Evolutionary conservation across 35 echinoderm and acorn worm genomes (phyloP).

Genomic region (Nesometra sesokonis): DNA sequence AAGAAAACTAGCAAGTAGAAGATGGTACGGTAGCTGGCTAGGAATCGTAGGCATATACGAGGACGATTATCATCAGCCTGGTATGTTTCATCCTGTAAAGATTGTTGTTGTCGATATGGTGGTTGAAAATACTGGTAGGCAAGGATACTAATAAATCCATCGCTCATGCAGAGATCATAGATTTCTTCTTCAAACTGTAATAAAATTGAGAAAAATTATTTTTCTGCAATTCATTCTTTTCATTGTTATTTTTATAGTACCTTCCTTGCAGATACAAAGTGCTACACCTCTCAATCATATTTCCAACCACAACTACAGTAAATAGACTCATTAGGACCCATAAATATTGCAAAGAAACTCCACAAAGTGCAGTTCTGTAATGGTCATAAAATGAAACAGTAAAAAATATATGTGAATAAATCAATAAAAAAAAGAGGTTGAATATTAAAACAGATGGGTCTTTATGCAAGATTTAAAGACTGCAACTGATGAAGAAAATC

Average conservation of each 20-base stretch:
- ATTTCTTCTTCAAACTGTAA: constrained; percentile 71
- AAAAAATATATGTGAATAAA: too few species aligned
- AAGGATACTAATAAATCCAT: constrained; percentile 45
- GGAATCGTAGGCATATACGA: constrained; percentile 67
- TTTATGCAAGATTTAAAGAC: too few species aligned
- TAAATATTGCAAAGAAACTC: too few species aligned
- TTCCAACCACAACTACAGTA: too few species aligned
- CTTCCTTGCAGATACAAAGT: background rate
- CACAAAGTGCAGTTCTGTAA: too few species aligned
- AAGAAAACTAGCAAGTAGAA: constrained; percentile 8
- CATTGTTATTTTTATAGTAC: background rate
- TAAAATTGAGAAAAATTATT: background rate
- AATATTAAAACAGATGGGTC: too few species aligned
- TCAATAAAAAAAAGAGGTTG: too few species aligned
- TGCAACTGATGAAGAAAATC: too few species aligned
- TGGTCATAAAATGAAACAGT: too few species aligned
- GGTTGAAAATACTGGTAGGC: constrained; percentile 77
- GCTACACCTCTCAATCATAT: too few species aligned
- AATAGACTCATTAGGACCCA: too few species aligned
- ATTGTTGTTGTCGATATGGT: constrained; percentile 9
- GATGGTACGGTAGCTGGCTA: constrained; percentile 61
- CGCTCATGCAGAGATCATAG: constrained; percentile 31
- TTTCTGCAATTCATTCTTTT: background rate
- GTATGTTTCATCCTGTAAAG: background rate
- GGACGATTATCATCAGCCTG: constrained; percentile 3